Evolutionary conservation across 2,113 vertebrate genomes (phyloP).

Genomic region (Monopterus albus): DNA sequence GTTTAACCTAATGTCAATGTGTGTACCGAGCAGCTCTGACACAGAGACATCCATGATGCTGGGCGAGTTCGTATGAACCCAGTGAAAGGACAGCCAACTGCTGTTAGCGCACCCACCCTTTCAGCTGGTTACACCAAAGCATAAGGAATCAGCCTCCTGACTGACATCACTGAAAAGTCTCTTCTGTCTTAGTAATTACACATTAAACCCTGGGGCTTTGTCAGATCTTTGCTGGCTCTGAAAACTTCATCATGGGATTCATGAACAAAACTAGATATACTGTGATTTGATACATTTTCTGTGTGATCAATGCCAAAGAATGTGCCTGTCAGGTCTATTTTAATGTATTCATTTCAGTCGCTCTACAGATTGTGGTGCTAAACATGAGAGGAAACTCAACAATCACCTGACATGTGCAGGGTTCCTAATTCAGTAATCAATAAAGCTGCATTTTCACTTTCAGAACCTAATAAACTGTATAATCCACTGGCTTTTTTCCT

Average conservation of each 20-base stretch:
- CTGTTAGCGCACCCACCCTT: neutral
- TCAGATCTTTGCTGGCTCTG: neutral
- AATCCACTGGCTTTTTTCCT: no score
- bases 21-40: slow-evolving; percentile 12
- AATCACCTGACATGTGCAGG: no score
- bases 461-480: no score
- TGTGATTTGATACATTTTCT: neutral
- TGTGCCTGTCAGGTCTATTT: no score
- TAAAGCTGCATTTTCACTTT: no score
- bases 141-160: slow-evolving; percentile 16
- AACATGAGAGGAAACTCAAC: no score
- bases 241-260: neutral
- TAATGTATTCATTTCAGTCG: no score
- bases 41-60: neutral
- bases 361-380: no score
- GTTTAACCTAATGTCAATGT: neutral
- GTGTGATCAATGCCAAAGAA: no score
- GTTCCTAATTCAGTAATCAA: no score
- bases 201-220: neutral
- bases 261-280: no score
- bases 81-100: neutral
- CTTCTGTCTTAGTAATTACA: neutral
- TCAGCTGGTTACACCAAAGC: no score
- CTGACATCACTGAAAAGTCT: slow-evolving; percentile 3
- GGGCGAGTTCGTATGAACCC: neutral